A percentile compares a stretch with the other conserved stretches of the same genome.
These are phyloP conservation scores for Encarsia formosa DNA, from an alignment of 2,888 invertebrate genomes.

Conservation along the genomic window DNA sequence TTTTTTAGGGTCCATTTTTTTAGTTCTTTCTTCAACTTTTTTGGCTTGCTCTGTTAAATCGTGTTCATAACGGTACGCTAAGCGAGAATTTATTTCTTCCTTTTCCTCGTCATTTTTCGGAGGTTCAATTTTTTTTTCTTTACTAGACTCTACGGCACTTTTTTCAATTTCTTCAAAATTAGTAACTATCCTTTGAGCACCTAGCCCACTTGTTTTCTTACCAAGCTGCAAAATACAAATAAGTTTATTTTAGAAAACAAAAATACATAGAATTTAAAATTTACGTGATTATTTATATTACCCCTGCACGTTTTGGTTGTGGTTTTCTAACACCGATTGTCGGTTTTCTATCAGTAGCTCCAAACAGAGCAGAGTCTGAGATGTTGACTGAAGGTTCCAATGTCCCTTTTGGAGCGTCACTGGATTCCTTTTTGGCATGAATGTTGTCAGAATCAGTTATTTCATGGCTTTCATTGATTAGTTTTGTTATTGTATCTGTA, in stretches of 20 bases:
- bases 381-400: slow-evolving; percentile 43
- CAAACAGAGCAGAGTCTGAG: slow-evolving; percentile 34
- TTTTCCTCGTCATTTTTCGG: slow-evolving; percentile 53
- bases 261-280: slow-evolving; percentile 6
- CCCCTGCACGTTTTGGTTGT: slow-evolving; percentile 66
- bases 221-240: slow-evolving; percentile 62
- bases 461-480: slow-evolving; percentile 19
- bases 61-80: slow-evolving; percentile 65
- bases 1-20: slow-evolving; percentile 73
- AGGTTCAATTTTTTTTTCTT: slow-evolving; percentile 39
- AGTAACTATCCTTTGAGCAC: slow-evolving; percentile 90
- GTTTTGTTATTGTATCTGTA: slow-evolving; percentile 26
- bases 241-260: slow-evolving; percentile 7
- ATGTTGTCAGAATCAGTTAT: slow-evolving; percentile 25
- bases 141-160: slow-evolving; percentile 74
- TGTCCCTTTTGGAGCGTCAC: slow-evolving; percentile 27
- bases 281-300: slow-evolving; percentile 50
- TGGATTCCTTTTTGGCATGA: slow-evolving; percentile 6
- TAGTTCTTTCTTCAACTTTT: slow-evolving; percentile 69
- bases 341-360: slow-evolving; percentile 55
- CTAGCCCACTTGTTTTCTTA: slow-evolving; percentile 78
- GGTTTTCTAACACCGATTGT: slow-evolving; percentile 70
- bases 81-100: slow-evolving; percentile 66
- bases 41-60: slow-evolving; percentile 67
- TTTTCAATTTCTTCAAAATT: slow-evolving; percentile 94